Evolutionary conservation across 2,797 vertebrate genomes (phyloP).

Genomic region (Botia kubotai): DNA sequence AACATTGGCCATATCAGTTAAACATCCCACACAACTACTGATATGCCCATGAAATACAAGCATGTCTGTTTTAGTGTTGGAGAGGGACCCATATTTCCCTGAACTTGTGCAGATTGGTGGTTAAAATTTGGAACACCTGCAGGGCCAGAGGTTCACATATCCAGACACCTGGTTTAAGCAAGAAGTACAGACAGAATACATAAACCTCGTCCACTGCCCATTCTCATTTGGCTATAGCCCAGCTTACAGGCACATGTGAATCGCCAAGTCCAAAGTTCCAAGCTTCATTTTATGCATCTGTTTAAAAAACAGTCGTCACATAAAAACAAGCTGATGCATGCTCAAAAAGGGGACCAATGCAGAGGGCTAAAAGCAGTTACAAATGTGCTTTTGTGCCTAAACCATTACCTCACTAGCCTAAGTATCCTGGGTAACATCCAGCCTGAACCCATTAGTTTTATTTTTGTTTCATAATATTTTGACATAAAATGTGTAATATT

Average conservation of each 20-base stretch:
- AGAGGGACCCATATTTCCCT: constrained; percentile 50
- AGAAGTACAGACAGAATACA: constrained; percentile 58
- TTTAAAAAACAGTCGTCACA: constrained; percentile 55
- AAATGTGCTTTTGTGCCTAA: constrained; percentile 54
- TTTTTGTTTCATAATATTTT: constrained; percentile 13
- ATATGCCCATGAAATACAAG: background rate
- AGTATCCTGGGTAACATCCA: constrained; percentile 31
- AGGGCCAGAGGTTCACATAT: constrained; percentile 54
- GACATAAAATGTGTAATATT: constrained; percentile 14
- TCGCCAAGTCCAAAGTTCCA: constrained; percentile 39
- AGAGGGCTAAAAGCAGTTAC: constrained; percentile 13
- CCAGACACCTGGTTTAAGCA: constrained; percentile 73
- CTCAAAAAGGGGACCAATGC: constrained; percentile 34
- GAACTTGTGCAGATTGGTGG: constrained; percentile 68
- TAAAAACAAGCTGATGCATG: constrained; percentile 48
- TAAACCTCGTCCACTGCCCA: background rate
- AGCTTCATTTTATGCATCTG: constrained; percentile 55
- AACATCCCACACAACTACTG: constrained; percentile 8
- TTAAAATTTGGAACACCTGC: constrained; percentile 74
- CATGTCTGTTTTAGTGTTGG: background rate
- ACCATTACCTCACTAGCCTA: constrained; percentile 52
- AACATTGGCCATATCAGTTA: constrained; percentile 13
- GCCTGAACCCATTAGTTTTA: constrained; percentile 13
- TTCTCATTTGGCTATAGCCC: background rate
- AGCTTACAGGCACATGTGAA: constrained; percentile 18